Evolutionary conservation across 2,797 vertebrate genomes (phyloP), one percentile per base, ranked within the genome.

Genomic region (Capromys pilorides): DNA sequence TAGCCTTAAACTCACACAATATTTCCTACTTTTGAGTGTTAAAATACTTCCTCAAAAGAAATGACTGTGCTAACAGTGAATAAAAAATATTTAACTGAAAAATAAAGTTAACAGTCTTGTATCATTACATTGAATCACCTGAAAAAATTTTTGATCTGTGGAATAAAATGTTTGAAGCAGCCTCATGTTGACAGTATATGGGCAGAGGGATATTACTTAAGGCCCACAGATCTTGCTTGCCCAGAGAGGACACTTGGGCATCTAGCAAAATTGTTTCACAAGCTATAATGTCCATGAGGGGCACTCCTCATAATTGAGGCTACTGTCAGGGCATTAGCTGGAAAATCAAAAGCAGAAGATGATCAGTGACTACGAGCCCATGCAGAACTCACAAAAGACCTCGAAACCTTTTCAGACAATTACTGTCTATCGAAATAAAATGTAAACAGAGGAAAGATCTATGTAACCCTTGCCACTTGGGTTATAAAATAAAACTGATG

Each of bases 111-210:
- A 85, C 6, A 61, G n/a, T 75, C 54, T 89, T 80, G 31, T 6
- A 33, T 62, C 19, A 77, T 7, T 57, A 78, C 73, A 26, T 11
- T 67, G 14, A 22, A 67, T 78, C 31, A 95, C 33, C 64, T 88
- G 85, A 85, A 94, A 88, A 77, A 84, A 6, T 92, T 92, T 96
- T 94, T 81, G 45, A 92, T 57, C 18, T 86, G 51, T 94, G 78
- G 93, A 82, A 96, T 16, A 12, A 73, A 87, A 96, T 69, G 24
- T 36, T 61, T n/a, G 11, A 79, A 73, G 79, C 1, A 28, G 18
- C 21, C 41, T 69, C 41, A 66, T 80, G 92, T 82, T 83, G 28
- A 33, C n/a, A 28, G 26, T 45, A 54, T 51, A 57, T 49, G 49
- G 45, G 49, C 2, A 95, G 89, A 87, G 0, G 33, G 39, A 93